Percentiles rank a stretch among this genome's conserved stretches.
phyloP scores from a whole-genome alignment of 2,797 vertebrate genomes.

The Rhabdomys pumilio region DNA sequence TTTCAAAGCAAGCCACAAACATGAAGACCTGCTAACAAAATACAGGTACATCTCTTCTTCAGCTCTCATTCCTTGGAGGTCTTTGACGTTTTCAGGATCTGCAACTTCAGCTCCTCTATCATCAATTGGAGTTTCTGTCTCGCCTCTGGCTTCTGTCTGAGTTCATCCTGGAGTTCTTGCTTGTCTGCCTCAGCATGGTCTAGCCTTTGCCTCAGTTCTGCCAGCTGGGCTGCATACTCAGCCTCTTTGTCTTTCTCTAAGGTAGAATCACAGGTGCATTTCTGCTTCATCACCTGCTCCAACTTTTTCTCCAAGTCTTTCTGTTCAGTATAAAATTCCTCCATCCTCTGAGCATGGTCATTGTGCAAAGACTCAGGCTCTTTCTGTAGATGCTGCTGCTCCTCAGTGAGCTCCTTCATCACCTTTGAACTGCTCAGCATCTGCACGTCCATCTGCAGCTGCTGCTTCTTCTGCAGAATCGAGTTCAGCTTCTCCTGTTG shows the following conservation, averaged over 20 bases:
- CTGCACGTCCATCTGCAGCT: constrained; percentile 98
- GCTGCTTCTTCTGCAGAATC: constrained; percentile 96
- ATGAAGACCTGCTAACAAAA: constrained; percentile 83
- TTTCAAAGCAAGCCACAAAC: constrained; percentile 76
- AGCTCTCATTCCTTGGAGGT: constrained; percentile 88
- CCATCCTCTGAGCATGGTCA: constrained; percentile 96
- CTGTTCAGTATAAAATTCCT: constrained; percentile 96
- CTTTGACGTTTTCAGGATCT: constrained; percentile 92
- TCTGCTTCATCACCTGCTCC: constrained; percentile 97
- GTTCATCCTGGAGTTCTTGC: constrained; percentile 96
- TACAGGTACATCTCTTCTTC: constrained; percentile 52
- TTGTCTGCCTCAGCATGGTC: constrained; percentile 96
- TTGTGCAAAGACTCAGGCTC: constrained; percentile 97
- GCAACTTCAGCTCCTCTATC: constrained; percentile 94
- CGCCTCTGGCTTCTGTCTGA: constrained; percentile 93
- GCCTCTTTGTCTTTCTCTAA: constrained; percentile 94
- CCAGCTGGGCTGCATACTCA: constrained; percentile 96
- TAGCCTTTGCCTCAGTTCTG: constrained; percentile 94
- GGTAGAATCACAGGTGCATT: constrained; percentile 95
- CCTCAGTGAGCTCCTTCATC: constrained; percentile 95
- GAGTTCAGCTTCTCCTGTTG: constrained; percentile 97
- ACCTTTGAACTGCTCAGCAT: constrained; percentile 95
- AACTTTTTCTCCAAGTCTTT: constrained; percentile 96
- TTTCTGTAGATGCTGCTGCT: constrained; percentile 96
- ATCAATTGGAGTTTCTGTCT: constrained; percentile 84